Evolutionary conservation across 2,113 vertebrate genomes (phyloP).

Genomic region (Psettodes erumei): DNA sequence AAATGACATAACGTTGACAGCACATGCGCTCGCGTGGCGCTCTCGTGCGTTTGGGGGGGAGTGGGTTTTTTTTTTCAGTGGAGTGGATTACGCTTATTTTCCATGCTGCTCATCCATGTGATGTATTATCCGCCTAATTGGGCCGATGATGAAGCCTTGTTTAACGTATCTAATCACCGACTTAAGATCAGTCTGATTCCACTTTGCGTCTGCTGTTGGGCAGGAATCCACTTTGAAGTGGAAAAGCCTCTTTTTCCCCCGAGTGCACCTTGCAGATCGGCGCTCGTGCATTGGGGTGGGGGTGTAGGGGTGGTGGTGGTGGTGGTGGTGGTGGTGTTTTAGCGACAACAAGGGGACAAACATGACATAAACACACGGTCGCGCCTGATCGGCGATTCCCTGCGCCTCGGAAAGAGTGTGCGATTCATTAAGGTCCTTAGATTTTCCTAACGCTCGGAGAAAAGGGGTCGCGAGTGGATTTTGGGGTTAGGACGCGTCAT

Average conservation of each 20-base stretch:
- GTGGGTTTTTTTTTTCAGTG: slow-evolving; percentile 52
- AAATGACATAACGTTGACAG: slow-evolving; percentile 74
- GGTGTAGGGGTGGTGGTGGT: slow-evolving; percentile 23
- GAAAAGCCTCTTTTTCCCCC: slow-evolving; percentile 42
- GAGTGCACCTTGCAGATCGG: slow-evolving; percentile 48
- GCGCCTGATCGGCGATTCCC: slow-evolving; percentile 63
- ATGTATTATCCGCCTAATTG: slow-evolving; percentile 61
- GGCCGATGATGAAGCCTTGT: slow-evolving; percentile 52
- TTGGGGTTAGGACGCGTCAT: slow-evolving; percentile 19
- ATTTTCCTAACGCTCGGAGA: slow-evolving; percentile 53
- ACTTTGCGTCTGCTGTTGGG: slow-evolving; percentile 34
- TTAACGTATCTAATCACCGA: slow-evolving; percentile 64
- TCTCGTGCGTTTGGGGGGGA: slow-evolving; percentile 47
- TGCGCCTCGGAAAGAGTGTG: slow-evolving; percentile 64
- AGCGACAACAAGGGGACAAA: slow-evolving; percentile 69
- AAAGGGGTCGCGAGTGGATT: slow-evolving; percentile 21
- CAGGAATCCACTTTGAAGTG: slow-evolving; percentile 41
- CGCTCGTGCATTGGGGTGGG: no score
- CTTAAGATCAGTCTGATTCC: slow-evolving; percentile 58
- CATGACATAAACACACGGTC: slow-evolving; percentile 61
- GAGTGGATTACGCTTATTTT: slow-evolving; percentile 73
- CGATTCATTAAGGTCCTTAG: slow-evolving; percentile 63
- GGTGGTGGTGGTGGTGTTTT: slow-evolving; percentile 36
- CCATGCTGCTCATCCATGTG: slow-evolving; percentile 73
- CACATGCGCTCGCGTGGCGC: slow-evolving; percentile 40